Conservation (phyloP, 1,140 invertebrate species). For the Lucilia sericata region DNA sequence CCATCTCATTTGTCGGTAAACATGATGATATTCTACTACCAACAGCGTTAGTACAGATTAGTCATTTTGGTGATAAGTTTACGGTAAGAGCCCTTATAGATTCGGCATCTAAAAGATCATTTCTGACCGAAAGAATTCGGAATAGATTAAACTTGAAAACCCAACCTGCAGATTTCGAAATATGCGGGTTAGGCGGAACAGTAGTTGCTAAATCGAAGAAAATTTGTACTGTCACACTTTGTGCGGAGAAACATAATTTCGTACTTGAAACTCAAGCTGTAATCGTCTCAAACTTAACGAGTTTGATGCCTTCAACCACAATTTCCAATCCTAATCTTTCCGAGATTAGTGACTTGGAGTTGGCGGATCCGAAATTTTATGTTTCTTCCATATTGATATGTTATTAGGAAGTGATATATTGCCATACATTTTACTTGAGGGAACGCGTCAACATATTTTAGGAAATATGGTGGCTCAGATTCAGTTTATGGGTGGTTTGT, state of each 20-base stretch:
- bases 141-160: no score
- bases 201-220: no score
- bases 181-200: no score
- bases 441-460: background rate
- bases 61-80: background rate
- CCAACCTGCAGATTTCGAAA: no score
- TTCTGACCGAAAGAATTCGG: no score
- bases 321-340: background rate
- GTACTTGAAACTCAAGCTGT: background rate
- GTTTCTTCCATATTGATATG: slow-evolving; percentile 1
- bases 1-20: no score
- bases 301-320: no score
- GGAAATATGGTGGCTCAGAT: background rate
- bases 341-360: slow-evolving; percentile 11
- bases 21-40: background rate
- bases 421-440: background rate
- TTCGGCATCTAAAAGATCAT: background rate
- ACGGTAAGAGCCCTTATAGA: background rate
- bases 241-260: slow-evolving; percentile 10
- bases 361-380: no score
- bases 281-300: no score
- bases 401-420: background rate
- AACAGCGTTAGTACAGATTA: slow-evolving; percentile 12
- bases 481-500: no score
- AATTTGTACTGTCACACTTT: background rate